Conservation (phyloP, 2,113 vertebrate genomes). For the Callaeas wilsoni region DNA sequence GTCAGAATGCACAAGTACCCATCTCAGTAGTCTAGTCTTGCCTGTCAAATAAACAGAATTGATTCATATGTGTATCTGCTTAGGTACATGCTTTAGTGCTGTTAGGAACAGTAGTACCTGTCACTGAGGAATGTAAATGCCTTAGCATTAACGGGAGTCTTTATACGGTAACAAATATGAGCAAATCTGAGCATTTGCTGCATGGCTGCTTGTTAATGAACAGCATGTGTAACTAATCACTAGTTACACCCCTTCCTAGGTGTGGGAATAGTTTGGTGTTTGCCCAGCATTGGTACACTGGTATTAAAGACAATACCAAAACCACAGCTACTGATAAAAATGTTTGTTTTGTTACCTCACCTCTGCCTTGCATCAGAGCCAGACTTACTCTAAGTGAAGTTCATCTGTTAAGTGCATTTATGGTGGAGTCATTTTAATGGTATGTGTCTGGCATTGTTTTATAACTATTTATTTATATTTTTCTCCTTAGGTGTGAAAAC, state of each 20-base stretch:
- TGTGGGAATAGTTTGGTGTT: background rate
- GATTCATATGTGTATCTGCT: background rate
- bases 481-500: constrained; percentile 88
- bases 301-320: background rate
- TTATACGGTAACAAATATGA: background rate
- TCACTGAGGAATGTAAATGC: background rate
- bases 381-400: background rate
- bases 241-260: background rate
- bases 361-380: background rate
- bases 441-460: background rate
- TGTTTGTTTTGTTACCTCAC: background rate
- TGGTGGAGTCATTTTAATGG: background rate
- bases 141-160: background rate
- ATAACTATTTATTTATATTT: background rate
- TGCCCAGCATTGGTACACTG: background rate
- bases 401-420: background rate
- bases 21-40: background rate
- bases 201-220: background rate
- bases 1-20: background rate
- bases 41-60: background rate
- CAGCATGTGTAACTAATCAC: background rate
- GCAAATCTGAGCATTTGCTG: background rate
- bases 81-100: background rate
- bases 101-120: background rate
- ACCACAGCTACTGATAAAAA: background rate